Evolutionary conservation across 2,797 vertebrate genomes (phyloP), one percentile per base, ranked within the genome.

Genomic region (Eidolon dupreanum): DNA sequence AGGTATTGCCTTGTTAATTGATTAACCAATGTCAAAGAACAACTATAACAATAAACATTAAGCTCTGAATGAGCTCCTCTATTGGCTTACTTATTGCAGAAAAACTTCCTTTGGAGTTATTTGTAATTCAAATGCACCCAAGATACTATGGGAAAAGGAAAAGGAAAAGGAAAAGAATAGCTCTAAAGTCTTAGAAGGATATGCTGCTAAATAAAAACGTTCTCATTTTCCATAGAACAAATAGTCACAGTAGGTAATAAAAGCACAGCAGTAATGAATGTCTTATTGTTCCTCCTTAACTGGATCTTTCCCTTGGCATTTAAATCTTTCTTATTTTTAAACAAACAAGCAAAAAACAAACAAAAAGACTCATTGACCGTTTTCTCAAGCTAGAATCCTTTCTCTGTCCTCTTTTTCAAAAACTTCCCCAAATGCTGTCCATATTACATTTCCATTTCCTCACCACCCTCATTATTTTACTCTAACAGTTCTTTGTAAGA

Each of bases 291-390:
- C 17, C 28, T 51, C 51, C 38, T 71, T 63, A 49, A 43, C 24
- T 49, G 8, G 4, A 65, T 92, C 24, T 95, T 90, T 31, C 59
- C n/a, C 13, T 33, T 24, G 26, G 61, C 66, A 68, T 92, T 94
- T 96, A 96, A 95, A 84, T 87, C 65, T 83, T 90, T 70, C 28
- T 75, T 78, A 55, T 77, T 94, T 95, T 95, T 82, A 97, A 97
- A 65, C n/a, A 94, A 96, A 75, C 22, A 46, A 73, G 61, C 31
- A 74, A 78, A 66, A 53, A 49, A 38, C 49, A 57, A 63, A n/a
- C n/a, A 66, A 22, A 75, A 77, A 86, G 7, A 68, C 63, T 93
- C 43, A n/a, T 17, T 89, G 96, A 91, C 88, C 36, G 94, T 94
- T 4, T 36, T 17, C 38, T 41, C 17, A 49, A 59, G 6, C 49